phyloP scores from a whole-genome alignment of 2,888 invertebrate species.

The Lamellibrachia satsuma region DNA sequence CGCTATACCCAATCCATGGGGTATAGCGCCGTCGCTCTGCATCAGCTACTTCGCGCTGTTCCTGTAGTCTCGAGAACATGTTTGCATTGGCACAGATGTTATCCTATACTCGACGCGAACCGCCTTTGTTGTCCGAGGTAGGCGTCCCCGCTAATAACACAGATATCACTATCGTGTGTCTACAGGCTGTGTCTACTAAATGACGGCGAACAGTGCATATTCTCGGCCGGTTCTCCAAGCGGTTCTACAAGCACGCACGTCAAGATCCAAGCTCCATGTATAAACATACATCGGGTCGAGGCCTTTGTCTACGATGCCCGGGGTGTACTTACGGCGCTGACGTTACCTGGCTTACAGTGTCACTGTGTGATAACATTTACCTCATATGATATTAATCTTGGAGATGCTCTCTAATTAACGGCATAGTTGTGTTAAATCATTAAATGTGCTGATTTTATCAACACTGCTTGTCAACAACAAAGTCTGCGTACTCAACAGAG shows the following conservation, averaged over 20 bases:
- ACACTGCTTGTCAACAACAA: not conserved
- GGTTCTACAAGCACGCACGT: not conserved
- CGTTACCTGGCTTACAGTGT: not conserved
- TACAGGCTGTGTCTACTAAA: not conserved
- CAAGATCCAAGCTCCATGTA: not conserved
- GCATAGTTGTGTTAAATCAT: not conserved
- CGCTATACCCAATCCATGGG: no score
- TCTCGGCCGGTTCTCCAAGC: not conserved
- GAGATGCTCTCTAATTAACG: not conserved
- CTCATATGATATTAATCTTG: not conserved
- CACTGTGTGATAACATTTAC: not conserved
- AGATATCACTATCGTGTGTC: slow-evolving; percentile 13
- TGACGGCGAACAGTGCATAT: not conserved
- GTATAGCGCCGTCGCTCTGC: no score
- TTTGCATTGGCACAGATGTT: not conserved
- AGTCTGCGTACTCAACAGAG: not conserved
- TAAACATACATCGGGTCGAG: not conserved
- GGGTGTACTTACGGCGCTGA: not conserved
- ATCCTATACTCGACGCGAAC: not conserved
- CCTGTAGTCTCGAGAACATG: not conserved
- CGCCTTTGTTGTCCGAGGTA: not conserved
- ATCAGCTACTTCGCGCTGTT: not conserved
- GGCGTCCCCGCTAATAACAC: not conserved
- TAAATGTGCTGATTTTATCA: not conserved
- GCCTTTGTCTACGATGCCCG: not conserved